Evolutionary conservation across 1,140 invertebrate species (phyloP).

Genomic region (Meloidogyne floridensis): DNA sequence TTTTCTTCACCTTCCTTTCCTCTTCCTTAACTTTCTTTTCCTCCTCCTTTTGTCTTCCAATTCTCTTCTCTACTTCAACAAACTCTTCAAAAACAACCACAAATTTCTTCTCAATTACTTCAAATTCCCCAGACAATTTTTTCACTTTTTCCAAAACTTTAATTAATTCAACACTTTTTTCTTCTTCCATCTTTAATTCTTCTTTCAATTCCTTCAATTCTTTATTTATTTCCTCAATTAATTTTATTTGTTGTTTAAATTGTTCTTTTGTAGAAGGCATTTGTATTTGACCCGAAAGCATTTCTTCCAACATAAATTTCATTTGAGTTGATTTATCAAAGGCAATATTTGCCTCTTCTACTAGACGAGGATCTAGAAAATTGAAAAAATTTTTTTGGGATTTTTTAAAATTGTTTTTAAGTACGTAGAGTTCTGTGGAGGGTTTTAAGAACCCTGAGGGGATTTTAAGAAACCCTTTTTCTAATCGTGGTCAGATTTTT

Average conservation of each 20-base stretch:
- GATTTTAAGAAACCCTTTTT: too few relatives aligned
- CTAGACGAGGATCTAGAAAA: not conserved
- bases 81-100: not conserved
- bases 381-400: not conserved
- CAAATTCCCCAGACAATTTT: not conserved
- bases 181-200: not conserved
- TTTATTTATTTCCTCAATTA: not conserved
- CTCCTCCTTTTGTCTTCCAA: too few relatives aligned
- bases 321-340: not conserved
- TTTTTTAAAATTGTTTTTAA: not conserved
- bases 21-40: not conserved
- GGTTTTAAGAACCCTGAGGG: too few relatives aligned
- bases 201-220: not conserved
- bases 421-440: too few relatives aligned
- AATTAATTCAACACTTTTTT: not conserved
- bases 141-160: not conserved
- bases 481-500: too few relatives aligned
- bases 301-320: not conserved
- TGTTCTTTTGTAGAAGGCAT: not conserved
- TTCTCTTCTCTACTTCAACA: not conserved
- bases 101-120: conserved; percentile 5
- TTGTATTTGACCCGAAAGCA: not conserved
- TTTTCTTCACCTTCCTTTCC: too few relatives aligned
- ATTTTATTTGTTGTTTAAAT: conserved; percentile 2
- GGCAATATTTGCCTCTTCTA: not conserved